Percentiles rank a stretch among this genome's conserved stretches.
These are phyloP conservation scores for Atta cephalotes DNA, from an alignment of 1,140 invertebrate species.

Conservation along the genomic window DNA sequence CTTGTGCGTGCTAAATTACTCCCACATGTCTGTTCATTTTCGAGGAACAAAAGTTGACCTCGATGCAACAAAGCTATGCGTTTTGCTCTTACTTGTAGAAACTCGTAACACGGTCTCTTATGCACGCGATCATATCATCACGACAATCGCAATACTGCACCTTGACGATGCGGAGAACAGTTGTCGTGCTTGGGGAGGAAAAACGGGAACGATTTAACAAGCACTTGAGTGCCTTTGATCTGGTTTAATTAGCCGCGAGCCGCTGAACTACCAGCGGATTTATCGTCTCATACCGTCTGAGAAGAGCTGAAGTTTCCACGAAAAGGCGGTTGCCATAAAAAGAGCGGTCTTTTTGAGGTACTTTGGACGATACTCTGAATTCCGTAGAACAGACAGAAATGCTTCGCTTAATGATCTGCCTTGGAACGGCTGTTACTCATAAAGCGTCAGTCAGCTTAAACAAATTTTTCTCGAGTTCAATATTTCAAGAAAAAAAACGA, in stretches of 20 bases:
- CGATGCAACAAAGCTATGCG: neutral
- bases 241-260: constrained; percentile 56
- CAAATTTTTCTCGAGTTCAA: neutral
- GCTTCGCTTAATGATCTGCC: neutral
- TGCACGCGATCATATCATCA: neutral
- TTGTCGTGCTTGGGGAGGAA: neutral
- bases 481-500: neutral
- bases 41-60: constrained; percentile 13
- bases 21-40: neutral
- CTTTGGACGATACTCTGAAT: constrained; percentile 4
- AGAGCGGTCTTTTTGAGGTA: constrained; percentile 63
- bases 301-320: constrained; percentile 34
- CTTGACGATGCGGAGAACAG: neutral
- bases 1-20: neutral
- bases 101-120: neutral
- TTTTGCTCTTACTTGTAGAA: constrained; percentile 1
- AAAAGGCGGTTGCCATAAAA: constrained; percentile 48
- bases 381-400: neutral
- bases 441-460: neutral
- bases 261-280: neutral
- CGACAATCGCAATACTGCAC: neutral
- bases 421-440: neutral
- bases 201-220: constrained; percentile 40
- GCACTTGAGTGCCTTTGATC: constrained; percentile 53
- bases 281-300: neutral